Evolutionary conservation across 2,888 invertebrate species (phyloP), one percentile per base, ranked within the genome.

Genomic region (Copidosoma aretas): DNA sequence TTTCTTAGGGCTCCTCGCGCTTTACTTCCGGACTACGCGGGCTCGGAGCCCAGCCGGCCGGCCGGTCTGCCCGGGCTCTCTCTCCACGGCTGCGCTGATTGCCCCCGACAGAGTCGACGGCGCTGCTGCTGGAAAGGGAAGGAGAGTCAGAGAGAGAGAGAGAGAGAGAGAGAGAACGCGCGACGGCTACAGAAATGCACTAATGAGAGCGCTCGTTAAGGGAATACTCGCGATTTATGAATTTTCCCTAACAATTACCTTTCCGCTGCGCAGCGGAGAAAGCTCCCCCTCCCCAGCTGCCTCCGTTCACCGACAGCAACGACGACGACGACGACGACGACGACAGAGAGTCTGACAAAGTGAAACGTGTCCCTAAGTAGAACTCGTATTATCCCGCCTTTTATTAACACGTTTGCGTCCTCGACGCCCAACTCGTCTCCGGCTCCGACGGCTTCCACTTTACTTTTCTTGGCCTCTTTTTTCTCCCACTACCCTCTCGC

Each of bases 1-100:
- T 58, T 58, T 58, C 58, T 58, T 58, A 41, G 21, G 58, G 51
- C 52, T 53, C 56, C 67, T 46, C 43, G 43, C 39, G 43, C 60
- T 58, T 22, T 57, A 67, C 64, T 75, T 75, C 72, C 74, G 71
- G 58, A 64, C 58, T 46, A 32, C 51, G 64, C 49, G 62, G 43
- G 43, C 5, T 10, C 41, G 41, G 41, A 14, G 41, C 41, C 41
- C 10, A 41, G n/a, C n/a, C n/a, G n/a, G n/a, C n/a, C n/a, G n/a
- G n/a, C n/a, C n/a, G n/a, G n/a, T 14, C 56, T 19, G 60, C 57
- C 60, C 49, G 39, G 32, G 25, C 56, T 1, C 56, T 56, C 56
- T 17, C 25, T 39, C 39, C 5, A 32, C 32, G 3, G 17, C 8
- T 12, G 43, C 43, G 43, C 21, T 58, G 58, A 58, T 58, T 58